Evolutionary conservation across 1,140 invertebrate species (phyloP), one percentile per base, ranked within the genome.

Genomic region (Neomicropteryx cornuta): DNA sequence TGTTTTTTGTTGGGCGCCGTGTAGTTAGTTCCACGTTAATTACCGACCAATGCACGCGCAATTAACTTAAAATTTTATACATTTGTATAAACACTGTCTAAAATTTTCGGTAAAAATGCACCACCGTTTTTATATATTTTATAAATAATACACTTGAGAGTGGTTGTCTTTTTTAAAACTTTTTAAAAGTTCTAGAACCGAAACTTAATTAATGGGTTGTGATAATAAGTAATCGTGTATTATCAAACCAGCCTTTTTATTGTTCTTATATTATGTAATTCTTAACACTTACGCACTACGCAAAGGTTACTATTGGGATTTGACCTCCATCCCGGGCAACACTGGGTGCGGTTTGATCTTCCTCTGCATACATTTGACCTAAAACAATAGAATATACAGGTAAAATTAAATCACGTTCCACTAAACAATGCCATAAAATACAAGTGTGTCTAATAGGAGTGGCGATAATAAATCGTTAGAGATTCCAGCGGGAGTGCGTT

Each of bases 311-410:
- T 77, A 33, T 76, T 71, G 1, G 72, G 72, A 48, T 81, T 79
- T 42, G 74, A 73, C 5, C 73, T 74, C 87, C 87, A 90, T 11
- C 87, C 87, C 1, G 81, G 79, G 67, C 87, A 90, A 61, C 87
- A 90, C 51, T 79, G 79, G 45, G 71, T 79, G 49, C 73, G 71
- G 49, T 71, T 68, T 13, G 61, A 62, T 46, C 76, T 71, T 29
- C 71, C 70, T 44, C 81, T 72, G 55, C 86, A 90, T 5, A 88
- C 79, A 59, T 90, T 85, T 3, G 83, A 82, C 36, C 82, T 83
- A 70, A 3, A 76, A 77, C 36, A 55, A 46, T 27, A 27, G n/a
- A 8, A 27, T n/a, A 27, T 8, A 27, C n/a, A 27, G 24, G 8
- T 27, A n/a, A 27, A n/a, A 8, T 8, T 27, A 27, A n/a, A 27